These are phyloP conservation scores for Graptemys geographica DNA, from an alignment of 2,797 vertebrate genomes.

Conservation along the genomic window DNA sequence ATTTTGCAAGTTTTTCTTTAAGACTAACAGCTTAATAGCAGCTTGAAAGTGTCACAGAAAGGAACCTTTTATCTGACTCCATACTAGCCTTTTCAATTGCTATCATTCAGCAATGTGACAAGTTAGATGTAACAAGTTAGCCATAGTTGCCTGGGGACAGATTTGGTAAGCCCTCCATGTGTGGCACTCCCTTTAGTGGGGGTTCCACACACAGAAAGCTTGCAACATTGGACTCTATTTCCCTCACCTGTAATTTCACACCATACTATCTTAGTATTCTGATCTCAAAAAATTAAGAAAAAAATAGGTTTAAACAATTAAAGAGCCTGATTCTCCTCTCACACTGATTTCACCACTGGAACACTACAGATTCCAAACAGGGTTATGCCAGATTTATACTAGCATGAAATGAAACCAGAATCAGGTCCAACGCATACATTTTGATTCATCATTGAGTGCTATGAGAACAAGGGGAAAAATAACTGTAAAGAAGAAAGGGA, in stretches of 20 bases:
- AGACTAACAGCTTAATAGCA: background rate
- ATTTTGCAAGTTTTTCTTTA: background rate
- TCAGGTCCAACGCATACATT: background rate
- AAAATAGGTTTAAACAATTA: background rate
- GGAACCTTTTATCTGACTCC: background rate
- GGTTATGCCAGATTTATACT: background rate
- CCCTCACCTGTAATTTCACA: slow-evolving; percentile 37
- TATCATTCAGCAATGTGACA: slow-evolving; percentile 1
- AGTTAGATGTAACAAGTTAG: background rate
- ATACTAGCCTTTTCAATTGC: background rate
- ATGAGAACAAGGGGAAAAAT: slow-evolving; percentile 15
- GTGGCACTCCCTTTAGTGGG: background rate
- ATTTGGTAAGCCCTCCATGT: background rate
- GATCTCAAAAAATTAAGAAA: background rate
- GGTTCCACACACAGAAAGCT: background rate
- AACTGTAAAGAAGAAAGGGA: background rate
- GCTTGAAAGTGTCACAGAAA: background rate
- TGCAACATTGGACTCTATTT: background rate
- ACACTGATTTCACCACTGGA: background rate
- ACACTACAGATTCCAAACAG: background rate
- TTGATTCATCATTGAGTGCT: background rate
- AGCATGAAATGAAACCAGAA: background rate
- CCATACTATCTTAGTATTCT: slow-evolving; percentile 16
- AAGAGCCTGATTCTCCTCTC: background rate
- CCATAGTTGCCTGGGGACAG: background rate